Base-by-base conservation (phyloP, 2,797 vertebrate genomes). In the Paguma larvata region DNA sequence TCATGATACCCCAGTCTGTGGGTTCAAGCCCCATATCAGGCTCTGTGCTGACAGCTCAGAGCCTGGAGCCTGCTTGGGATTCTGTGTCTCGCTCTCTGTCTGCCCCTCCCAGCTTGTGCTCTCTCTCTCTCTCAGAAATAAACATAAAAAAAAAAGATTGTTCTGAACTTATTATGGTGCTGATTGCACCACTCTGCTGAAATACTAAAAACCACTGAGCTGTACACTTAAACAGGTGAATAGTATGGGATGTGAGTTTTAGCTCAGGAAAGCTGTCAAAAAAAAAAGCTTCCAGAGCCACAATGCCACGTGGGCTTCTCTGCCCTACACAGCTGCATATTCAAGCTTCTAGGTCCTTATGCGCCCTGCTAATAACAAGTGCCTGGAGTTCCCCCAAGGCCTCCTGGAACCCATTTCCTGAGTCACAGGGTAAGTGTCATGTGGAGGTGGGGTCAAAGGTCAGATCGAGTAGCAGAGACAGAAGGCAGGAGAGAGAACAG, bases 261-360 rank as follows among this genome's bases (percentile, higher is more conserved):
- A 25, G 38, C 78, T 83, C 80, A 79, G 38, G 18, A 46, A 78
- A 90, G 30, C 63, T 5, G 15, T 32, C 53, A 30, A 46, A 19
- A 46, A 27, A 30, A 63, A 63, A 77, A 44, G 44, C 14, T 11
- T 2, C 41, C 0, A 91, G 53, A 65, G 30, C 15, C 53, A 51
- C 1, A 1, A 1, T 53, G 48, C 11, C 27, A 67, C 2, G 0
- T 46, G 41, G 75, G 15, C 34, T 15, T 51, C 75, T 59, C 53
- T 14, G 72, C 21, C 62, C 34, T 67, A 8, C 53, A 46, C 84
- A 82, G 41, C 10, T 15, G 9, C 19, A 46, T 0, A 2, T 44
- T 32, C 65, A 53, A 25, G 13, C 34, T 72, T 34, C 59, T 46
- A 67, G 48, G 72, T 62, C 84, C 67, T 73, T 72, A 44, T n/a